Evolutionary conservation across 2,797 vertebrate species (phyloP).

Genomic region (Fringilla coelebs): DNA sequence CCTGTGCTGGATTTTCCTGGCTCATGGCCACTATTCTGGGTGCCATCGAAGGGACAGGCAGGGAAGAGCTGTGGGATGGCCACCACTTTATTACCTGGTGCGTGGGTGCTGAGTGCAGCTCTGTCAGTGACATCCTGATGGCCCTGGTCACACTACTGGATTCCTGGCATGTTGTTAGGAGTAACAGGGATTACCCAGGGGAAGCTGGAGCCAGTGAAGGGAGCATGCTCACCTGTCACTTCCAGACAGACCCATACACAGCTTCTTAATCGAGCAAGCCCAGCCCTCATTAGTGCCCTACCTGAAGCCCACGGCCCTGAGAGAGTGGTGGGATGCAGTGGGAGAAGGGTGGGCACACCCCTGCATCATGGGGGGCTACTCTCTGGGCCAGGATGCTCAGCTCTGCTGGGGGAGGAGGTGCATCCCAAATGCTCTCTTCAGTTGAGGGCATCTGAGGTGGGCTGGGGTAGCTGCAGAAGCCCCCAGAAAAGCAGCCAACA

Average conservation of each 20-base stretch:
- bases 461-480: neutral
- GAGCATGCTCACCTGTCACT: fast-evolving
- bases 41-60: too few relatives aligned
- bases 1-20: neutral
- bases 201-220: neutral
- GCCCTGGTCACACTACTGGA: neutral
- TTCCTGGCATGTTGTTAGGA: fast-evolving
- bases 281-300: neutral
- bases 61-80: neutral
- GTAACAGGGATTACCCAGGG: neutral
- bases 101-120: neutral
- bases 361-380: fast-evolving
- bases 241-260: neutral
- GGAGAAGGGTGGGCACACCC: neutral
- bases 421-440: neutral
- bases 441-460: too few relatives aligned
- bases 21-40: neutral
- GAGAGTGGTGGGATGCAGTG: neutral
- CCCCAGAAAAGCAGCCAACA: neutral
- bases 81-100: neutral
- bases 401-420: neutral
- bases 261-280: neutral
- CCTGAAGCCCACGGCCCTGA: fast-evolving
- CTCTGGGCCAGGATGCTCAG: neutral
- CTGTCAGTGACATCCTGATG: neutral